Conservation (phyloP, 2,888 invertebrate genomes). For the Pterostichus madidus region DNA sequence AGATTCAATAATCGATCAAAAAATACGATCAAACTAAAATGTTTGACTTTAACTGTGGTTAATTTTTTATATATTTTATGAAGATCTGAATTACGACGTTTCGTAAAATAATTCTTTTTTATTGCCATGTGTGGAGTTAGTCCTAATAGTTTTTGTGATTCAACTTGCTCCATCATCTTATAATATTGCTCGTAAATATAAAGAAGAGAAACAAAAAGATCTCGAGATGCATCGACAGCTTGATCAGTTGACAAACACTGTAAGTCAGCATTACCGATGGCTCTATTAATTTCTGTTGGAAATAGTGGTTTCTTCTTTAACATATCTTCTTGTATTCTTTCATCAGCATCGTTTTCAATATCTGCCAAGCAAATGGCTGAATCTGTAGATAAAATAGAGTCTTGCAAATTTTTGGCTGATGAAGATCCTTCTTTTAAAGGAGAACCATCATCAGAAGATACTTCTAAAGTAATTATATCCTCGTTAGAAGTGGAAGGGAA, state of each 20-base stretch:
- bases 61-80: not conserved
- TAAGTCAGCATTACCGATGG: not conserved
- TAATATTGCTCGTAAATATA: conserved; percentile 11
- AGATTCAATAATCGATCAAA: not conserved
- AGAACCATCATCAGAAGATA: not conserved
- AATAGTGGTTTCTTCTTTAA: not conserved
- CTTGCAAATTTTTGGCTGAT: not conserved
- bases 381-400: not conserved
- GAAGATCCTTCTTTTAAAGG: not conserved
- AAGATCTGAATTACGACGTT: conserved; percentile 4
- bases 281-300: not conserved
- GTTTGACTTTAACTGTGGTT: not conserved
- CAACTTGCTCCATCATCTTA: not conserved
- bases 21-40: conserved; percentile 13
- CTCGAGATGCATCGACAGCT: not conserved
- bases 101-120: not conserved
- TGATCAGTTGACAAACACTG: not conserved
- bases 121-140: not conserved
- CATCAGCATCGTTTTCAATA: not conserved
- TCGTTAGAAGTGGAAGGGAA: not conserved
- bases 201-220: conserved; percentile 8
- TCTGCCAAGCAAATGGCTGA: not conserved
- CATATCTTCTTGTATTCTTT: not conserved
- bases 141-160: not conserved
- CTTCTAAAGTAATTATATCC: not conserved